Conservation (phyloP, 2,888 invertebrate genomes). For the Drosophila phalerata region DNA sequence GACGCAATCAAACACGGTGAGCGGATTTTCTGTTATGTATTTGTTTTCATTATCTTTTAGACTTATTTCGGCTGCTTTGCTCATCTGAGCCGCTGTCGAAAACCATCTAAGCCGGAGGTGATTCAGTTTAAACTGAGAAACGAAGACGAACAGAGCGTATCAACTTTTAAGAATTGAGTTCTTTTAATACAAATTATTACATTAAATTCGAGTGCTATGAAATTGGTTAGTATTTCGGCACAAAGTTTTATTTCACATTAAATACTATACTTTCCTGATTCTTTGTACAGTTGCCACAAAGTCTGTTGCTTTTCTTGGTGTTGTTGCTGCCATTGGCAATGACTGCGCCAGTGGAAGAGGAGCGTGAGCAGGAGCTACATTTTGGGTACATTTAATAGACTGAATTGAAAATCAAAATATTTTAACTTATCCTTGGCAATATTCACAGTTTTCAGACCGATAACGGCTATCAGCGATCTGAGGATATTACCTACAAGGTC, state of each 20-base stretch:
- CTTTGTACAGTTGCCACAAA: slow-evolving; percentile 47
- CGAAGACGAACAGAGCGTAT: slow-evolving; percentile 48
- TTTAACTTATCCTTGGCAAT: not conserved
- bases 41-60: slow-evolving; percentile 72
- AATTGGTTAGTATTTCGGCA: slow-evolving; percentile 37
- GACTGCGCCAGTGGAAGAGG: slow-evolving; percentile 33
- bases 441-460: slow-evolving; percentile 80
- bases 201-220: slow-evolving; percentile 37
- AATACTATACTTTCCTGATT: not conserved
- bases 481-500: slow-evolving; percentile 75
- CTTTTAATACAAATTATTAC: not conserved
- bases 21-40: slow-evolving; percentile 52
- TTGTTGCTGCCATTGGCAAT: slow-evolving; percentile 32
- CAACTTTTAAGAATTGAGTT: slow-evolving; percentile 1
- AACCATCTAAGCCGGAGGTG: slow-evolving; percentile 23
- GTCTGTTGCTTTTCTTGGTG: slow-evolving; percentile 23
- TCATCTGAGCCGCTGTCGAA: slow-evolving; percentile 53
- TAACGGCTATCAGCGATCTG: slow-evolving; percentile 82
- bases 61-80: slow-evolving; percentile 72
- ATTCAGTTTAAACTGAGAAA: slow-evolving; percentile 56
- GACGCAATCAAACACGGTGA: slow-evolving; percentile 69
- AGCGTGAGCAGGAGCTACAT: slow-evolving; percentile 60
- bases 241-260: not conserved
- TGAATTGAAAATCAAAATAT: not conserved
- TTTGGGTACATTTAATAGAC: slow-evolving; percentile 69